A percentile compares a stretch with the other conserved stretches of the same genome.
Evolutionary conservation across 2,797 vertebrate species (phyloP).

Genomic region (Morus bassanus): DNA sequence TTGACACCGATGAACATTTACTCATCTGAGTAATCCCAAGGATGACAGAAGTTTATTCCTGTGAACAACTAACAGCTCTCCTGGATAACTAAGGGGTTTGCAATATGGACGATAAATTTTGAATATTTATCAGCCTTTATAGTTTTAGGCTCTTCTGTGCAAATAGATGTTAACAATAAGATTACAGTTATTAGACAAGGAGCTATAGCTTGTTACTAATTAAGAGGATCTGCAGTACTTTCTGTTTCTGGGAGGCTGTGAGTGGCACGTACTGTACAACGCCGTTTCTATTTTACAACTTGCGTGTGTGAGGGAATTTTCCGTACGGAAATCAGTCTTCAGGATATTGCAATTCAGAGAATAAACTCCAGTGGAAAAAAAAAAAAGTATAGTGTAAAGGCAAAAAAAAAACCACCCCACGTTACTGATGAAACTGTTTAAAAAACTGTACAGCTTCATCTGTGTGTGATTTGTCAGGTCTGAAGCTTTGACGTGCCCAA

Average conservation of each 20-base stretch:
- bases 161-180: slow-evolving; percentile 65
- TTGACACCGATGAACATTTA: slow-evolving; percentile 28
- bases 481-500: slow-evolving; percentile 84
- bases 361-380: slow-evolving; percentile 46
- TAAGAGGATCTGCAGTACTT: slow-evolving; percentile 62
- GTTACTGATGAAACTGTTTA: slow-evolving; percentile 80
- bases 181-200: slow-evolving; percentile 78
- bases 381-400: slow-evolving; percentile 4
- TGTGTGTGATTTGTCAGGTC: slow-evolving; percentile 85
- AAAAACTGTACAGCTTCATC: slow-evolving; percentile 85
- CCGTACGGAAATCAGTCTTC: slow-evolving; percentile 64
- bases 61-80: slow-evolving; percentile 18
- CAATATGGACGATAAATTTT: slow-evolving; percentile 7
- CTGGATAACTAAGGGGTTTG: not conserved
- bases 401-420: slow-evolving; percentile 4
- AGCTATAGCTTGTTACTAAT: slow-evolving; percentile 75
- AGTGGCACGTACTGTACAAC: slow-evolving; percentile 46
- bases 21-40: slow-evolving; percentile 27
- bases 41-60: slow-evolving; percentile 35
- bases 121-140: slow-evolving; percentile 29
- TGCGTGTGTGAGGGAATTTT: slow-evolving; percentile 52
- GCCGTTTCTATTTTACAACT: slow-evolving; percentile 46
- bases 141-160: slow-evolving; percentile 33
- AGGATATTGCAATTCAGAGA: slow-evolving; percentile 66
- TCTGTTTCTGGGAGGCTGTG: slow-evolving; percentile 50